phyloP scores from a whole-genome alignment of 1,140 invertebrate genomes.

The Euura saliciscinereae region DNA sequence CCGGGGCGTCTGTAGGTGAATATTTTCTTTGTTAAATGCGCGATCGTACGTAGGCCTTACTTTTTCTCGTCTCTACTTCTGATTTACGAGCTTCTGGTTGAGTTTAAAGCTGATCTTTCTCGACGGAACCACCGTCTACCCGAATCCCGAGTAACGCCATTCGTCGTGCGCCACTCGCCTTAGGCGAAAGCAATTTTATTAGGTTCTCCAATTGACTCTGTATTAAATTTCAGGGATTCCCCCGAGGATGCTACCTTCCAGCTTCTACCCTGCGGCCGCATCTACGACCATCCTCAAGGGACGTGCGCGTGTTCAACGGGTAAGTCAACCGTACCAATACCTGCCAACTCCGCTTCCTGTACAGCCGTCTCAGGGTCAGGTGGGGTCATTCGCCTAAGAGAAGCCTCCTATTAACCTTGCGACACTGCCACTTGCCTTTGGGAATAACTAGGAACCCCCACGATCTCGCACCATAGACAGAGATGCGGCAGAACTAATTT shows the following conservation, averaged over 20 bases:
- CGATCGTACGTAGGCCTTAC: neutral
- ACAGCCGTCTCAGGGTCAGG: slow-evolving; percentile 22
- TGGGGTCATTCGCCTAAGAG: slow-evolving; percentile 32
- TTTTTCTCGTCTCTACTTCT: neutral
- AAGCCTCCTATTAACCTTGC: slow-evolving; percentile 32
- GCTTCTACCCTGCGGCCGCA: slow-evolving; percentile 25
- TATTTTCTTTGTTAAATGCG: neutral
- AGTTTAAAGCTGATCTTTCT: neutral
- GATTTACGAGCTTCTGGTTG: neutral
- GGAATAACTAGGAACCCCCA: slow-evolving; percentile 1
- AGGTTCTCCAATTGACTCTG: slow-evolving; percentile 57
- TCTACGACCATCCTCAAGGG: slow-evolving; percentile 35
- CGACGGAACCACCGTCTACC: neutral
- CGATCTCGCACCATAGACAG: neutral
- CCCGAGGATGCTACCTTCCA: slow-evolving; percentile 35
- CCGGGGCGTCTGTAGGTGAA: neutral
- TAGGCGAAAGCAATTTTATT: slow-evolving; percentile 55
- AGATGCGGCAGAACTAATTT: too few relatives aligned
- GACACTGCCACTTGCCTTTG: slow-evolving; percentile 5
- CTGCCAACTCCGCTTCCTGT: slow-evolving; percentile 3
- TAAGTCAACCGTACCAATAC: slow-evolving; percentile 16
- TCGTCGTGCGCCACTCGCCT: slow-evolving; percentile 34
- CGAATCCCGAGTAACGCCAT: neutral
- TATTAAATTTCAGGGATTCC: slow-evolving; percentile 57
- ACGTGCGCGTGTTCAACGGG: slow-evolving; percentile 33